These are phyloP conservation scores for Antigone vipio DNA, from an alignment of 2,113 vertebrate species.

Conservation along the genomic window DNA sequence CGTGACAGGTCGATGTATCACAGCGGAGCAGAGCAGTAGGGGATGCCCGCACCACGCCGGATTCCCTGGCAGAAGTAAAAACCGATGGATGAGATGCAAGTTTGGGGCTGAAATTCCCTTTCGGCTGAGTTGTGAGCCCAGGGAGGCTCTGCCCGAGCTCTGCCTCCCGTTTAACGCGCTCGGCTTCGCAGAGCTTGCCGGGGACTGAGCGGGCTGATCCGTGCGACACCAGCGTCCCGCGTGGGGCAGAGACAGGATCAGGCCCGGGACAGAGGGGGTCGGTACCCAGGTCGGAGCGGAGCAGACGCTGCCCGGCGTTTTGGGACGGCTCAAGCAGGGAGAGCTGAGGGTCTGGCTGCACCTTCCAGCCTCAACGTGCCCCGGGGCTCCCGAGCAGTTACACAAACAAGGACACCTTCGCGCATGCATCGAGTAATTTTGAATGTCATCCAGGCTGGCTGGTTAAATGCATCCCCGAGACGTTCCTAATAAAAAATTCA, in stretches of 20 bases:
- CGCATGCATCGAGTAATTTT: background rate
- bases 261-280: background rate
- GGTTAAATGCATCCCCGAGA: background rate
- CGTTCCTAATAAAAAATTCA: background rate
- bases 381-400: background rate
- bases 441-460: background rate
- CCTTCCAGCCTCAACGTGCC: rapidly evolving
- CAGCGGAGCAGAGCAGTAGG: background rate
- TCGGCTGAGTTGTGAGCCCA: background rate
- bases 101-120: background rate
- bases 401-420: background rate
- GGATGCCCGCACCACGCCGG: rapidly evolving
- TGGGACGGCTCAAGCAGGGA: background rate
- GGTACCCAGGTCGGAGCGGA: background rate
- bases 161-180: background rate
- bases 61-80: background rate
- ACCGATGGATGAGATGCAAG: rapidly evolving
- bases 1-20: rapidly evolving
- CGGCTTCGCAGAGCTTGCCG: background rate
- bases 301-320: rapidly evolving
- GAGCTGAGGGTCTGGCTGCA: background rate
- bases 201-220: background rate
- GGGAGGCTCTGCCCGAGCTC: background rate
- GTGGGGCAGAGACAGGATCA: background rate
- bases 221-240: background rate